Conservation (phyloP, 2,888 invertebrate genomes). For the Pseudanteris insignis region DNA sequence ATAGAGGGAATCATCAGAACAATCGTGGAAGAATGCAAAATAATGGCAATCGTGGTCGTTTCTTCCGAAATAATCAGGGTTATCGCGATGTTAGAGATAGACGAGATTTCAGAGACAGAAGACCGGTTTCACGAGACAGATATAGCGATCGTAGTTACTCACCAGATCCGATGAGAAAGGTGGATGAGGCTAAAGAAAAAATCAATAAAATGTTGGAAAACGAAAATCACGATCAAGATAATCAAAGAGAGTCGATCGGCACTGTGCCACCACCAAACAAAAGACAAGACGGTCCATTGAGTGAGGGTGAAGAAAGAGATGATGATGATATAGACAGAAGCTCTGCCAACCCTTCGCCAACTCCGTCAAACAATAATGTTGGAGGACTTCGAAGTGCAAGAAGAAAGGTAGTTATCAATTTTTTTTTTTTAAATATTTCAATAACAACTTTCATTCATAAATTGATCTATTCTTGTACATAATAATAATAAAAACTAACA, state of each 20-base stretch:
- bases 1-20: slow-evolving; percentile 54
- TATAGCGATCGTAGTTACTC: slow-evolving; percentile 69
- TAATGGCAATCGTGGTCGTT: slow-evolving; percentile 58
- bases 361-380: slow-evolving; percentile 57
- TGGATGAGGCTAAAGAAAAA: slow-evolving; percentile 70
- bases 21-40: slow-evolving; percentile 50
- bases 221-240: slow-evolving; percentile 45
- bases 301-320: slow-evolving; percentile 70
- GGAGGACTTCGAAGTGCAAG: slow-evolving; percentile 62
- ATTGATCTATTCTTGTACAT: too few relatives aligned
- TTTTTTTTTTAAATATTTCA: slow-evolving; percentile 2
- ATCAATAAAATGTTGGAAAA: slow-evolving; percentile 70
- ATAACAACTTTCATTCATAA: background rate
- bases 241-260: slow-evolving; percentile 22
- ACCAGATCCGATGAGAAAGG: slow-evolving; percentile 68
- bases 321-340: slow-evolving; percentile 67
- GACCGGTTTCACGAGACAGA: slow-evolving; percentile 65
- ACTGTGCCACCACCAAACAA: slow-evolving; percentile 56
- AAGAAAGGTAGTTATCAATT: slow-evolving; percentile 57
- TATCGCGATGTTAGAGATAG: slow-evolving; percentile 77
- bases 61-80: slow-evolving; percentile 63
- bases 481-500: too few relatives aligned
- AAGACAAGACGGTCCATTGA: slow-evolving; percentile 70
- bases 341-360: slow-evolving; percentile 63
- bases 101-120: slow-evolving; percentile 73